Evolutionary conservation across 1,140 invertebrate species (phyloP).

Genomic region (Brachionus plicatilis): DNA sequence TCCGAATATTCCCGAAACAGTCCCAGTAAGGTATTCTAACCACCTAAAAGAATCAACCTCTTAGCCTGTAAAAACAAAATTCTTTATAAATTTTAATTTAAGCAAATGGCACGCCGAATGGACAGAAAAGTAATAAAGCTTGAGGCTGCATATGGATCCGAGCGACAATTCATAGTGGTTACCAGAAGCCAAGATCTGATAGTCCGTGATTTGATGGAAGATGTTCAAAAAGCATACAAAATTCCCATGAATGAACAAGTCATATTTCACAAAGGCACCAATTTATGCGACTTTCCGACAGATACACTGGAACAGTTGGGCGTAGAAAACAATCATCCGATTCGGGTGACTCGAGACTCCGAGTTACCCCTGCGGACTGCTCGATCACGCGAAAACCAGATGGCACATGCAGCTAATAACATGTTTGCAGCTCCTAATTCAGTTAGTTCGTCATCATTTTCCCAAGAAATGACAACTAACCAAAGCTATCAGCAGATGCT

Average conservation of each 20-base stretch:
- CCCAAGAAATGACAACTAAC: background rate
- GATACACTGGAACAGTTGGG: conserved; percentile 30
- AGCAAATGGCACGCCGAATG: conserved; percentile 40
- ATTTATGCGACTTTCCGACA: conserved; percentile 9
- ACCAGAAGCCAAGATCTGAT: background rate
- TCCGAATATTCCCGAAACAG: background rate
- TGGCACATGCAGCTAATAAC: background rate
- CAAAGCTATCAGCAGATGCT: background rate
- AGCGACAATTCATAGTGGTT: conserved; percentile 18
- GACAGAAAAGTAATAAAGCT: conserved; percentile 40
- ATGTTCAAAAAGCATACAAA: conserved; percentile 16
- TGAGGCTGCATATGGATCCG: conserved; percentile 33
- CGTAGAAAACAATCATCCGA: conserved; percentile 37
- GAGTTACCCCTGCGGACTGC: background rate
- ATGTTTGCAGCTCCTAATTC: background rate
- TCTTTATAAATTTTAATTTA: background rate
- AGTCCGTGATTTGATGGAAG: conserved; percentile 30
- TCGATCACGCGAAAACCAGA: background rate
- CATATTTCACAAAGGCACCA: conserved; percentile 21
- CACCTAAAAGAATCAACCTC: background rate
- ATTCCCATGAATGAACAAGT: conserved; percentile 30
- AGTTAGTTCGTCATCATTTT: background rate
- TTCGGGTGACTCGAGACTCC: conserved; percentile 6
- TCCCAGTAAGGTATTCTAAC: background rate
- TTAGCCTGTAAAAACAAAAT: background rate